phyloP scores from a whole-genome alignment of 2,888 invertebrate species.

The Lapara coniferarum region DNA sequence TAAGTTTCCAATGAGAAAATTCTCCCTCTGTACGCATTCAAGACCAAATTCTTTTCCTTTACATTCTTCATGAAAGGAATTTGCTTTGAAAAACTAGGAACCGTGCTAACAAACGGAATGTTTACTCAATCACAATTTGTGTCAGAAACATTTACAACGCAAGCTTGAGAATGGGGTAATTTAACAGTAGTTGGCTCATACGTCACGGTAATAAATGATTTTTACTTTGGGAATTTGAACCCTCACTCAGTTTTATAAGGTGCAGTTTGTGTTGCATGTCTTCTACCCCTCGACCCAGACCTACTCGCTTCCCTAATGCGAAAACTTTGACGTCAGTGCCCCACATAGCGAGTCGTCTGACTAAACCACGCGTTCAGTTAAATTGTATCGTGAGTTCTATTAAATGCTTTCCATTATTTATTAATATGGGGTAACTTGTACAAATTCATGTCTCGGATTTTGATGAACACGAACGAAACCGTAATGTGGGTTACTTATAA shows the following conservation, averaged over 20 bases:
- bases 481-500: background rate
- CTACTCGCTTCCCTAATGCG: conserved; percentile 69
- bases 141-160: conserved; percentile 52
- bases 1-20: conserved; percentile 11
- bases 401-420: conserved; percentile 10
- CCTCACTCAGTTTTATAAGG: conserved; percentile 36
- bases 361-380: conserved; percentile 38
- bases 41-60: conserved; percentile 16
- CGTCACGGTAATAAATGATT: conserved; percentile 31
- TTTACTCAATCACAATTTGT: conserved; percentile 44
- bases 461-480: background rate
- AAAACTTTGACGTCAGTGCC: conserved; percentile 76
- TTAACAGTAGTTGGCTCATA: conserved; percentile 49
- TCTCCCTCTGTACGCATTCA: conserved; percentile 1
- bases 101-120: conserved; percentile 29
- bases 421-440: background rate
- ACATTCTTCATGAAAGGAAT: conserved; percentile 17
- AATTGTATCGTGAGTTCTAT: conserved; percentile 27
- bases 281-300: conserved; percentile 65
- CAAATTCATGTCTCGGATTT: background rate
- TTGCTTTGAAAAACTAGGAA: conserved; percentile 15
- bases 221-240: conserved; percentile 7
- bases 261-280: conserved; percentile 44
- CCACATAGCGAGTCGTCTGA: conserved; percentile 49
- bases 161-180: conserved; percentile 53